Evolutionary conservation across 2,113 vertebrate genomes (phyloP), one percentile per base, ranked within the genome.

Genomic region (Nibea coibor): DNA sequence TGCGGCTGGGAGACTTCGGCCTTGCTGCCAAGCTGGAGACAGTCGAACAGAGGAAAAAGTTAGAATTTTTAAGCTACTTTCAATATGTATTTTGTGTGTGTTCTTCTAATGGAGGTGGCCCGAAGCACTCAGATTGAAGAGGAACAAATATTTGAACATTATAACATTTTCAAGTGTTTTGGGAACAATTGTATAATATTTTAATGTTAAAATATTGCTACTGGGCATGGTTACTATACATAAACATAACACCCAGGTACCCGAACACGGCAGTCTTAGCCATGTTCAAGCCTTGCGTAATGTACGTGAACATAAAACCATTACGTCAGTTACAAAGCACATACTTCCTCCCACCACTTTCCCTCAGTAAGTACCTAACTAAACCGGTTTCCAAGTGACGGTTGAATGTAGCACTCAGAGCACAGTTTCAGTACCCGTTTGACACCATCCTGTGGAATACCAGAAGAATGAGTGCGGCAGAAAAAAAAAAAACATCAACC

Each of bases 1-100:
- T 99, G 85, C 97, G 98, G 84, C 94, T 99, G 77, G 98, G 98
- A 64, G 98, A 99, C 88, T 99, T 99, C 31, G 98, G 98, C 2
- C 94, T 99, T 16, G 98, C 98, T 70, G 95, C 98, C 39, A 96
- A 96, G 57, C 94, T 97, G 89, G 97, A 98, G 74, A 95, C 95
- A 0, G 95, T 94, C 0, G 97, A 99, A 43, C 96, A 96, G 82
- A 96, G 97, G 73, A 99, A 99, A 93, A 99, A 98, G 98, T 99
- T 72, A 87, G 97, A 1, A 11, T 70, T 92, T 61, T 63, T 65
- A 3, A 22, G 6, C 4, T 35, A 45, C 24, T 51, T 4, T 39
- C 5, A 4, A 1, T 48, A 39, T 24, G 17, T 28, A 2, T 16
- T 28, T 43, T 56, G n/a, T 2, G 28, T 24, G 26, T 22, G 2